Percentiles rank a stretch among this genome's conserved stretches.
Evolutionary conservation across 2,797 vertebrate species (phyloP).

Genomic region (Semaprochilodus insignis): DNA sequence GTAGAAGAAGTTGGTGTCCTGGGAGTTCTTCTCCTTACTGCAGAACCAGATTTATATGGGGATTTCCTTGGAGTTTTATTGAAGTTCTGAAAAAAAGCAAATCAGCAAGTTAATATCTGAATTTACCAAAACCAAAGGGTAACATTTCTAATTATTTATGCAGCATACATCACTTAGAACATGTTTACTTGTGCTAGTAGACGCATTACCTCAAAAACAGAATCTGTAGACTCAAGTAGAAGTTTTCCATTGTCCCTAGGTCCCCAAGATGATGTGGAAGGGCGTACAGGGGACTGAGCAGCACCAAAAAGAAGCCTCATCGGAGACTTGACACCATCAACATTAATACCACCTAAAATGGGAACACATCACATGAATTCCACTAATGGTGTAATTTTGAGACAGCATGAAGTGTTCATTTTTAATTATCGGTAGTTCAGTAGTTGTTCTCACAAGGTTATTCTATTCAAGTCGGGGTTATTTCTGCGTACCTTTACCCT

Average conservation of each 20-base stretch:
- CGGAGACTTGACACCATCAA: constrained; percentile 79
- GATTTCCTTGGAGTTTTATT: constrained; percentile 80
- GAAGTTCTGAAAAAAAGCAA: constrained; percentile 68
- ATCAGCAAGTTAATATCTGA: not conserved
- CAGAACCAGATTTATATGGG: constrained; percentile 43
- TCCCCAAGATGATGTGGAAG: constrained; percentile 59
- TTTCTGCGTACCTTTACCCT: constrained; percentile 63
- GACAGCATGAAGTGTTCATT: too few relatives aligned
- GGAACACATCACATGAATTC: not conserved
- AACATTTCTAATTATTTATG: not conserved
- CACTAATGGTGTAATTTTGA: not conserved
- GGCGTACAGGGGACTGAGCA: constrained; percentile 66
- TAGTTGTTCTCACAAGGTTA: too few relatives aligned
- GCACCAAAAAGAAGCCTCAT: constrained; percentile 92
- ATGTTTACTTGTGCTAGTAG: too few relatives aligned
- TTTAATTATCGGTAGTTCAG: too few relatives aligned
- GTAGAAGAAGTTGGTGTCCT: constrained; percentile 57
- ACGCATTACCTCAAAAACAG: constrained; percentile 82
- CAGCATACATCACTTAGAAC: too few relatives aligned
- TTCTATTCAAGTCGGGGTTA: too few relatives aligned
- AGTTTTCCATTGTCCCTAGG: constrained; percentile 67
- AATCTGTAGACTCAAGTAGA: constrained; percentile 64
- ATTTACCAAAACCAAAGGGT: not conserved
- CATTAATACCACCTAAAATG: constrained; percentile 56
- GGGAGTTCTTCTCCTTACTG: constrained; percentile 55